Base-by-base conservation (phyloP, 2,888 invertebrate species). In the Stramonita haemastoma region DNA sequence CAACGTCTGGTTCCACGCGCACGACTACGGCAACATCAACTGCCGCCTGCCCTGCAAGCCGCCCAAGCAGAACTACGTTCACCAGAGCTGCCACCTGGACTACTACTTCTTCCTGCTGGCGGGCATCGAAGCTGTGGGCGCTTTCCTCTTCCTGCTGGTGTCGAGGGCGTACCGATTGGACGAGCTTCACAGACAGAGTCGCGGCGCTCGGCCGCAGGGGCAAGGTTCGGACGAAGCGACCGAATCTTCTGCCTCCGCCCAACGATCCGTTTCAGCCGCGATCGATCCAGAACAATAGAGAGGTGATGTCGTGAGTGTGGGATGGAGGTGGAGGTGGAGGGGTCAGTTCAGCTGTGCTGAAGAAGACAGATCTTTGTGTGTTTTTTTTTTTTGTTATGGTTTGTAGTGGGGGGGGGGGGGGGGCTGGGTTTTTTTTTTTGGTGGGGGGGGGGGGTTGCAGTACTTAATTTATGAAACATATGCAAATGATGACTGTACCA, bases 41-140 rank as follows among this genome's bases (percentile, higher is more conserved):
- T 95, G 95, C 90, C 92, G 94, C 26, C 66, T 73, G 77, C 73
- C 77, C 5, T 87, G 87, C 77, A 87, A 26, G 4, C 19, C n/a
- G 0, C 5, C 11, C 5, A n/a, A 77, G 32, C 13, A 32, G 19
- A 17, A 17, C 46, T 32, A 73, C 17, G 73, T 77, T 19, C 46
- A 79, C 8, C 66, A 86, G 60, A 90, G 34, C 22, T 96, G 96
- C 86, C 96, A 96, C 91, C 92, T 96, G 66, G 96, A 96, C 91
- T 96, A 95, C 90, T 96, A 96, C 91, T 96, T 96, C 92, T 96
- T 95, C 92, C 93, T 96, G 66, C 93, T 96, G 32, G 96, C 95
- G 15, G 95, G 95, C 0, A 91, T 96, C 0, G 93, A 93, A 57
- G 36, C 93, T 22, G 22, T 92, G 6, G 94, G 93, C 73, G 90